These are phyloP conservation scores for Gastracanthus pulcherrimus DNA, from an alignment of 2,888 invertebrate species.

Conservation along the genomic window DNA sequence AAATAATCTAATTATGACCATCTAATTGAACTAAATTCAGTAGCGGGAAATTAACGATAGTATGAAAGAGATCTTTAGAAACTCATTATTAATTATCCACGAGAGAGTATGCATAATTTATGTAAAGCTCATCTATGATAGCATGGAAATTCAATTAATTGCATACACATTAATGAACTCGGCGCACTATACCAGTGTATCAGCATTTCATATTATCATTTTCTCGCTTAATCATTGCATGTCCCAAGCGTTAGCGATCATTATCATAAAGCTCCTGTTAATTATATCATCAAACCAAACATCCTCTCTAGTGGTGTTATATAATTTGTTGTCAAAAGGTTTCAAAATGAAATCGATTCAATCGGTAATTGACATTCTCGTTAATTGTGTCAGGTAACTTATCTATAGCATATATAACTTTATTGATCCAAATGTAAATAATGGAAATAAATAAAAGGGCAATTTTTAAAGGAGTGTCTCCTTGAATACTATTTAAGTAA, in stretches of 20 bases:
- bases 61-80: not conserved
- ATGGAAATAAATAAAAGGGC: too few species aligned
- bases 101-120: not conserved
- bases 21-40: not conserved
- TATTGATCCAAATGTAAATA: too few species aligned
- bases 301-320: too few species aligned
- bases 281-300: constrained; percentile 17
- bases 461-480: too few species aligned
- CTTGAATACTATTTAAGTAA: too few species aligned
- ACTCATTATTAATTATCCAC: not conserved
- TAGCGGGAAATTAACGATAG: not conserved
- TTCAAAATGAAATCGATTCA: too few species aligned
- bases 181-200: not conserved
- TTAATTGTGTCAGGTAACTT: too few species aligned
- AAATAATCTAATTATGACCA: too few species aligned
- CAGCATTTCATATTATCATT: constrained; percentile 33
- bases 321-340: too few species aligned
- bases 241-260: not conserved
- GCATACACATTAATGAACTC: constrained; percentile 25
- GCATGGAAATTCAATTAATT: constrained; percentile 23
- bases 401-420: too few species aligned
- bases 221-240: constrained; percentile 29
- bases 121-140: constrained; percentile 19
- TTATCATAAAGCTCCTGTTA: constrained; percentile 39
- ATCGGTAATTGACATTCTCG: too few species aligned